A percentile compares a stretch with the other conserved stretches of the same genome.
These are phyloP conservation scores for Hydractinia echinata DNA, from an alignment of 30 jellyfish, hydroid and myxozoan genomes.

Conservation along the genomic window DNA sequence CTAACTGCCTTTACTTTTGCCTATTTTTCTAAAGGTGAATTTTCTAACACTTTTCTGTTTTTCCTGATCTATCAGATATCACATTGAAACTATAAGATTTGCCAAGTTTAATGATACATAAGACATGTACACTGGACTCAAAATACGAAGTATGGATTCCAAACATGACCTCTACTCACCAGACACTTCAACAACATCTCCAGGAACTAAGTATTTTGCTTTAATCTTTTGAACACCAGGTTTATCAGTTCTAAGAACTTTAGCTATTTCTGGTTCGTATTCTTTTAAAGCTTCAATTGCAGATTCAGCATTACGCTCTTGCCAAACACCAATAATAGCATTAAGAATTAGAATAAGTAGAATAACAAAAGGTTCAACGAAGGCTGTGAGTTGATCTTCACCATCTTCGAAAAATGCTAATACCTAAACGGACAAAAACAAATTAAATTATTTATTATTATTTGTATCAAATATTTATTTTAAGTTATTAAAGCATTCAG, in stretches of 20 bases:
- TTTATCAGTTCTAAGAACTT: conserved; percentile 65
- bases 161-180: conserved; percentile 33
- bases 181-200: conserved; percentile 93
- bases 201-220: conserved; percentile 90
- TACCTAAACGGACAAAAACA: conserved; percentile 37
- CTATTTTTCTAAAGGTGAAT: too few species aligned
- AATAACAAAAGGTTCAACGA: conserved; percentile 96
- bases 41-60: neutral
- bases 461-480: neutral
- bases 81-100: neutral
- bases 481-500: neutral
- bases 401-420: conserved; percentile 87
- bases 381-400: conserved; percentile 78
- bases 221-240: conserved; percentile 68
- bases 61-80: neutral
- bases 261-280: conserved; percentile 97
- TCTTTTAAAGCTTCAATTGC: conserved; percentile 98
- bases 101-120: neutral
- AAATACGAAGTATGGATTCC: neutral
- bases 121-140: too few species aligned
- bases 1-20: too few species aligned
- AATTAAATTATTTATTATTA: neutral
- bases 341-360: conserved; percentile 67
- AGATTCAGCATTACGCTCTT: conserved; percentile 93
- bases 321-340: conserved; percentile 97